These are phyloP conservation scores for Dryoscopus gambensis DNA, from an alignment of 2,113 vertebrate species.

Conservation along the genomic window DNA sequence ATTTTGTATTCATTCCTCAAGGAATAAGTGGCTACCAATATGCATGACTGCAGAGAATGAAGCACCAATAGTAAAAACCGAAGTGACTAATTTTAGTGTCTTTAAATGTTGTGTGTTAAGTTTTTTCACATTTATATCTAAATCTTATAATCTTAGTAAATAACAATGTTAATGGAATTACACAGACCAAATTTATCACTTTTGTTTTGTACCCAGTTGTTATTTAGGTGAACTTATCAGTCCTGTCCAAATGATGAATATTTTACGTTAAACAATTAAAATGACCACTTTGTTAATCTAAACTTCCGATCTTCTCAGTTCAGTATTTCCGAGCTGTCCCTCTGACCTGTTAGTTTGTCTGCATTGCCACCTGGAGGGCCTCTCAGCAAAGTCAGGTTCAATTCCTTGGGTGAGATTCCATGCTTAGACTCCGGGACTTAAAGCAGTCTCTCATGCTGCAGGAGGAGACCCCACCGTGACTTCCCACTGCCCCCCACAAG, in stretches of 20 bases:
- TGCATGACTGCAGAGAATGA: not conserved
- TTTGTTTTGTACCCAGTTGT: not conserved
- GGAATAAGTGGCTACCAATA: not conserved
- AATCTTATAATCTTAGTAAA: not conserved
- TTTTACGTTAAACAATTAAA: not conserved
- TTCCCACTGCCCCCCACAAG: not conserved
- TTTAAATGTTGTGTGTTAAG: not conserved
- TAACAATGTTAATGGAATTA: not conserved
- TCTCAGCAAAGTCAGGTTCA: conserved; percentile 24
- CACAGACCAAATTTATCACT: not conserved
- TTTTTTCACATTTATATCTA: not conserved
- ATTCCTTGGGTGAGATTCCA: not conserved
- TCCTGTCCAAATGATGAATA: not conserved
- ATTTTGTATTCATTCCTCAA: not conserved
- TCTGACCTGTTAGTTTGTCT: conserved; percentile 45
- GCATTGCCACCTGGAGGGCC: conserved; percentile 61
- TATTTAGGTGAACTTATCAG: not conserved
- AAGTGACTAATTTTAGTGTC: not conserved
- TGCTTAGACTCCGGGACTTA: not conserved
- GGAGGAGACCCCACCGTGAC: not conserved
- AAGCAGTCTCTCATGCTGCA: not conserved
- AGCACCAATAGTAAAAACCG: not conserved
- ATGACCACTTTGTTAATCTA: not conserved
- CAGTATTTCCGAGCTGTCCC: not conserved
- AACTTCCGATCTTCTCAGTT: not conserved